Percentiles rank a stretch among this genome's conserved stretches.
Conservation (phyloP, 64 coral and sea anemone genomes). For the Catalaphyllia jardinei region DNA sequence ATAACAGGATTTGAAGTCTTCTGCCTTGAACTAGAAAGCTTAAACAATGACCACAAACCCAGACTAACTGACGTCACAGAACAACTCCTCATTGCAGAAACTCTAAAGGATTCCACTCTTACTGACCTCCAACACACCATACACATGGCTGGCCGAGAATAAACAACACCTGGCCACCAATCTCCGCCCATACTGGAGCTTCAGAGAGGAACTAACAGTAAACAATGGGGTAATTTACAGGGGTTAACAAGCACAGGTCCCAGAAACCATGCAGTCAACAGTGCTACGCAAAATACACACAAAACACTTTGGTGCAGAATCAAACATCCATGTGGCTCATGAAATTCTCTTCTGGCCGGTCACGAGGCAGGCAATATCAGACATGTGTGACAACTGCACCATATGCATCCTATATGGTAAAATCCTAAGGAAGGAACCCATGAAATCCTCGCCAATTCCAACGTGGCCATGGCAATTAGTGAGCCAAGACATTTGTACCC, state of each 20-base stretch:
- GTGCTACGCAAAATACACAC: constrained; percentile 62
- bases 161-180: not conserved
- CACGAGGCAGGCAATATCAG: constrained; percentile 39
- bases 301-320: constrained; percentile 52
- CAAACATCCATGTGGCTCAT: constrained; percentile 41
- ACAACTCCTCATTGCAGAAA: constrained; percentile 25
- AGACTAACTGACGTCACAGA: constrained; percentile 34
- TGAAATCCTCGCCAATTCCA: constrained; percentile 44
- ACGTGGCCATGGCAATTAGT: constrained; percentile 57
- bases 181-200: constrained; percentile 48
- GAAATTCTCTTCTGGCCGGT: constrained; percentile 60
- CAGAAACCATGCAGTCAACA: constrained; percentile 53
- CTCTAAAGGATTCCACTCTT: constrained; percentile 29
- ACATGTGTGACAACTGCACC: constrained; percentile 42
- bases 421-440: constrained; percentile 44
- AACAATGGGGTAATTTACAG: constrained; percentile 63
- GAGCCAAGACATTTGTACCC: constrained; percentile 49
- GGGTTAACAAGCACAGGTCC: constrained; percentile 20
- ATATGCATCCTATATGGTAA: constrained; percentile 31
- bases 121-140: constrained; percentile 21
- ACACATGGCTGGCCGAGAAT: constrained; percentile 31
- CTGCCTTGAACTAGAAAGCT: constrained; percentile 18
- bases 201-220: constrained; percentile 51
- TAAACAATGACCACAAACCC: constrained; percentile 12
- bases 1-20: constrained; percentile 64